Percentiles rank a stretch among this genome's conserved stretches.
phyloP scores from a whole-genome alignment of 2,888 invertebrate genomes.

The Apamea crenata region DNA sequence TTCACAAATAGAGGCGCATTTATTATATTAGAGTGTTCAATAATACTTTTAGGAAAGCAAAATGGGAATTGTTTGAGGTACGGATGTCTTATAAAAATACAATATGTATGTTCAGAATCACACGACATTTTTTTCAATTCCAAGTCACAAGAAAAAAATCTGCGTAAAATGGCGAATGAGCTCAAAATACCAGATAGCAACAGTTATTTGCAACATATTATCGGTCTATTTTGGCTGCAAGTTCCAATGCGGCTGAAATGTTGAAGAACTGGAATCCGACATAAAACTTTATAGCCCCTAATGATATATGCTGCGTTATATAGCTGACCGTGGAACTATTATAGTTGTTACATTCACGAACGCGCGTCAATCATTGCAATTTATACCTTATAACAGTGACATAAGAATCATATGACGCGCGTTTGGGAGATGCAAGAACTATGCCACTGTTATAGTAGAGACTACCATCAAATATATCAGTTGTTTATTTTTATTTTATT shows the following conservation, averaged over 20 bases:
- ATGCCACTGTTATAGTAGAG: slow-evolving; percentile 28
- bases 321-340: slow-evolving; percentile 57
- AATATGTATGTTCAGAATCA: too few relatives aligned
- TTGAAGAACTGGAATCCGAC: slow-evolving; percentile 62
- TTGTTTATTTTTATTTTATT: slow-evolving; percentile 39
- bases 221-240: slow-evolving; percentile 57
- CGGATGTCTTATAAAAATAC: too few relatives aligned
- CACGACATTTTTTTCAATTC: too few relatives aligned
- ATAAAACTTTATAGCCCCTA: slow-evolving; percentile 59
- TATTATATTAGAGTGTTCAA: background rate
- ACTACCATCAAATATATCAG: slow-evolving; percentile 27
- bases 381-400: slow-evolving; percentile 22
- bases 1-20: background rate
- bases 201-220: slow-evolving; percentile 45
- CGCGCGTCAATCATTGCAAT: background rate
- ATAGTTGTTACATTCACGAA: background rate
- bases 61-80: background rate
- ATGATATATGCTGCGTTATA: slow-evolving; percentile 52
- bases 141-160: background rate
- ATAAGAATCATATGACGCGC: background rate
- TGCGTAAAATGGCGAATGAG: background rate
- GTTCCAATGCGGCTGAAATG: slow-evolving; percentile 53
- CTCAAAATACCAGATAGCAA: slow-evolving; percentile 46
- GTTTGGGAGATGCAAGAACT: background rate
- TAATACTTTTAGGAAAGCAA: background rate